phyloP scores from a whole-genome alignment of 2,797 vertebrate species.

The Melanotaenia boesemani region DNA sequence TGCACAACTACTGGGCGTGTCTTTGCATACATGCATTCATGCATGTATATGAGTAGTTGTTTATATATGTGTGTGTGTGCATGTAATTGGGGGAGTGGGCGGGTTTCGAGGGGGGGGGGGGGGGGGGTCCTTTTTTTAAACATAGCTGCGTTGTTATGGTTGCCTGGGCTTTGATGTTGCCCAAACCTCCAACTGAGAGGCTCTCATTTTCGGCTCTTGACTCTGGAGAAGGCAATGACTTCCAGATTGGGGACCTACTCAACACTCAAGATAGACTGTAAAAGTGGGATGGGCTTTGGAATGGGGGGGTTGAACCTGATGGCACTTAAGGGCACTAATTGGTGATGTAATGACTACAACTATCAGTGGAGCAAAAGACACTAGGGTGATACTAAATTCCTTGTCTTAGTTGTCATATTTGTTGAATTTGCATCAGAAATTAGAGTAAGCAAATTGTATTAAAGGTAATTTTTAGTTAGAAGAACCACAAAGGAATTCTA shows the following conservation, averaged over 20 bases:
- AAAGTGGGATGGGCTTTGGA: constrained; percentile 44
- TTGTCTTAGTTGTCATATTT: neutral
- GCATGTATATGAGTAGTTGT: constrained; percentile 38
- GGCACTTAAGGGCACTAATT: neutral
- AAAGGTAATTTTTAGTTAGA: neutral
- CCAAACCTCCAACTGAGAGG: constrained; percentile 85
- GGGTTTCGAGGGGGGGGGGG: constrained; percentile 54
- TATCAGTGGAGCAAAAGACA: neutral
- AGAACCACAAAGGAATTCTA: neutral
- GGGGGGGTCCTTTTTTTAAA: constrained; percentile 81
- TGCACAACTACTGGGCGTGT: constrained; percentile 56
- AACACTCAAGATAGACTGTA: constrained; percentile 34
- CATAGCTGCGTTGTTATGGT: constrained; percentile 85
- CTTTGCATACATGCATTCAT: constrained; percentile 51
- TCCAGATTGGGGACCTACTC: constrained; percentile 82
- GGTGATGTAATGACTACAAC: neutral
- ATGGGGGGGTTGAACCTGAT: constrained; percentile 17
- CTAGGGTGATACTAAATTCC: neutral
- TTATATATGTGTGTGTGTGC: constrained; percentile 28
- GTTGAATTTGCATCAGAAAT: neutral
- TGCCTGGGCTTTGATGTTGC: constrained; percentile 84
- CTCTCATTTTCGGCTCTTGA: constrained; percentile 82
- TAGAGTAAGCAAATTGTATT: neutral
- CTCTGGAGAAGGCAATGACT: constrained; percentile 81
- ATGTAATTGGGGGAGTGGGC: constrained; percentile 66